Evolutionary conservation across 2,888 invertebrate species (phyloP).

Genomic region (Atethmia centrago): DNA sequence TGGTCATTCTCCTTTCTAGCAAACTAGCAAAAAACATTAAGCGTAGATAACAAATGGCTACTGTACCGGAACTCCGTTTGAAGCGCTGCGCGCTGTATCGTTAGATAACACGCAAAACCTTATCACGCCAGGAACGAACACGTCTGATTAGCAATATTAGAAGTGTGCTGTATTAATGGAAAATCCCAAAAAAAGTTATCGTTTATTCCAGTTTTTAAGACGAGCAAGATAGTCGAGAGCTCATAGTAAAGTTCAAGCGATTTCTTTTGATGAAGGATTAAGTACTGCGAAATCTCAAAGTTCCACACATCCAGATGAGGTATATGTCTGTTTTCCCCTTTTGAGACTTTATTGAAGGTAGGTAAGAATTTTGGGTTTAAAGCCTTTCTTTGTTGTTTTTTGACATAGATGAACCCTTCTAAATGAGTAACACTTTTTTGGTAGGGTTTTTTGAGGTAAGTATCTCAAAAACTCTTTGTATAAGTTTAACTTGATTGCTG

Average conservation of each 20-base stretch:
- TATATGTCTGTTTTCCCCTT: background rate
- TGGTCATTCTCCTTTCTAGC: slow-evolving; percentile 58
- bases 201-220: slow-evolving; percentile 27
- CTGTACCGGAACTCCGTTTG: slow-evolving; percentile 63
- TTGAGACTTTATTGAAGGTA: slow-evolving; percentile 1
- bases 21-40: slow-evolving; percentile 57
- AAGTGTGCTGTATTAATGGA: slow-evolving; percentile 49
- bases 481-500: background rate
- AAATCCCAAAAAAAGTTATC: slow-evolving; percentile 45
- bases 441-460: background rate
- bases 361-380: background rate
- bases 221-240: background rate
- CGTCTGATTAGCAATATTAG: slow-evolving; percentile 50
- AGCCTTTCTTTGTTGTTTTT: slow-evolving; percentile 24
- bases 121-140: slow-evolving; percentile 55
- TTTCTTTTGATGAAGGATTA: slow-evolving; percentile 25
- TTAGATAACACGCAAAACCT: slow-evolving; percentile 59
- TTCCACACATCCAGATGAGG: slow-evolving; percentile 18
- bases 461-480: background rate
- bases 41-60: slow-evolving; percentile 60
- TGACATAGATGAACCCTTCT: background rate
- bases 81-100: slow-evolving; percentile 48
- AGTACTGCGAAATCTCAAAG: slow-evolving; percentile 16
- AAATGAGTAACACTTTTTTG: background rate
- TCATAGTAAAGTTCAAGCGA: slow-evolving; percentile 25